These are phyloP conservation scores for Drosophila kambysellisi DNA, from an alignment of 2,888 invertebrate species.

Conservation along the genomic window DNA sequence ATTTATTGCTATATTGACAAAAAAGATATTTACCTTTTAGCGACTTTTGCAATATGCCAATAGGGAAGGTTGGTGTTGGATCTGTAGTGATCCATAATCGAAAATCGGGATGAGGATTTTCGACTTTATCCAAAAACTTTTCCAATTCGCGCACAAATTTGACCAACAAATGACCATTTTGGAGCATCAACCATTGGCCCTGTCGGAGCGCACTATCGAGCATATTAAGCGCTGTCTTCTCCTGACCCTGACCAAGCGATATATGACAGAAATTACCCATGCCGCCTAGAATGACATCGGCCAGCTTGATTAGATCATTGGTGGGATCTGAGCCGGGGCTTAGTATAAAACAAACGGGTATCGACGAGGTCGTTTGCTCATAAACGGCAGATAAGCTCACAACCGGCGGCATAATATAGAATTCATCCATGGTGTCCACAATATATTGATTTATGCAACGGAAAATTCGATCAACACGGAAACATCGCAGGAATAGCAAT, in stretches of 20 bases:
- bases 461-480: conserved; percentile 95
- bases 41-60: conserved; percentile 94
- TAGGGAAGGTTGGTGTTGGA: conserved; percentile 93
- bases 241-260: conserved; percentile 97
- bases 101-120: conserved; percentile 95
- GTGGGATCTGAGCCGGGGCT: conserved; percentile 98
- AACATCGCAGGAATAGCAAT: conserved; percentile 94
- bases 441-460: conserved; percentile 94
- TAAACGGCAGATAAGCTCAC: conserved; percentile 92
- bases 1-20: neutral
- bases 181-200: conserved; percentile 96
- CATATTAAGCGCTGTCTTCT: conserved; percentile 89
- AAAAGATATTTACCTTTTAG: conserved; percentile 87
- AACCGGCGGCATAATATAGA: conserved; percentile 95
- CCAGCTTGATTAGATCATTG: conserved; percentile 92
- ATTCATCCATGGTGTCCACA: conserved; percentile 92
- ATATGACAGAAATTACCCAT: conserved; percentile 93
- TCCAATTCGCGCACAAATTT: conserved; percentile 92
- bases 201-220: conserved; percentile 89
- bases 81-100: conserved; percentile 97
- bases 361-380: conserved; percentile 92
- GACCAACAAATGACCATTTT: conserved; percentile 95
- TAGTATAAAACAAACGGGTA: conserved; percentile 96
- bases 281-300: conserved; percentile 89
- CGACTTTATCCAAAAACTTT: conserved; percentile 92